A percentile compares a stretch with the other conserved stretches of the same genome.
Conservation (phyloP, 2,888 invertebrate genomes). For the Leucozona laternaria region DNA sequence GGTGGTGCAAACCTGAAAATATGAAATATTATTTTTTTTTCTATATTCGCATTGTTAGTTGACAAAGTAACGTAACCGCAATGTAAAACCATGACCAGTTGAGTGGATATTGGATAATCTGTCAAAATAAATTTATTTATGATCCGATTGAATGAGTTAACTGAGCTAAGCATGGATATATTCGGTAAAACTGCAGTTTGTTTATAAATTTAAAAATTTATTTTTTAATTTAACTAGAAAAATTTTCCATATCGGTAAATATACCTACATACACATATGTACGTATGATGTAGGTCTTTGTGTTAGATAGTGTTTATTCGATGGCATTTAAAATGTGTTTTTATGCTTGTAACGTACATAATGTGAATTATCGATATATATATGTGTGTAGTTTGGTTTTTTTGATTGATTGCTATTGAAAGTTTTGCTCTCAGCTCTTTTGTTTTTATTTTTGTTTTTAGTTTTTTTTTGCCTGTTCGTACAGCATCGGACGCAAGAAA, state of each 20-base stretch:
- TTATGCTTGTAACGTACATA: conserved; percentile 22
- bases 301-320: conserved; percentile 19
- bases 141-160: conserved; percentile 45
- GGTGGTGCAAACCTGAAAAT: conserved; percentile 66
- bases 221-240: conserved; percentile 23
- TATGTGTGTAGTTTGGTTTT: conserved; percentile 27
- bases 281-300: neutral
- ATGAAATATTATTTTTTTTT: conserved; percentile 19
- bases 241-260: conserved; percentile 64
- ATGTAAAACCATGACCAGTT: conserved; percentile 50
- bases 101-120: conserved; percentile 55
- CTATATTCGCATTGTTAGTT: conserved; percentile 17
- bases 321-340: conserved; percentile 29
- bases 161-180: conserved; percentile 40
- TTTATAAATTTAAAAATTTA: neutral
- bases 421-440: conserved; percentile 53
- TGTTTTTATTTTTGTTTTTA: conserved; percentile 21
- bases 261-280: no score
- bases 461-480: conserved; percentile 10
- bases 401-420: conserved; percentile 54
- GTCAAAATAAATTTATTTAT: conserved; percentile 66
- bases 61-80: conserved; percentile 67
- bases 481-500: neutral
- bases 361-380: conserved; percentile 47
- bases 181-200: conserved; percentile 55